A percentile compares a stretch with the other conserved stretches of the same genome.
These are phyloP conservation scores for Lophotis ruficrista DNA, from an alignment of 2,113 vertebrate species.

Conservation along the genomic window DNA sequence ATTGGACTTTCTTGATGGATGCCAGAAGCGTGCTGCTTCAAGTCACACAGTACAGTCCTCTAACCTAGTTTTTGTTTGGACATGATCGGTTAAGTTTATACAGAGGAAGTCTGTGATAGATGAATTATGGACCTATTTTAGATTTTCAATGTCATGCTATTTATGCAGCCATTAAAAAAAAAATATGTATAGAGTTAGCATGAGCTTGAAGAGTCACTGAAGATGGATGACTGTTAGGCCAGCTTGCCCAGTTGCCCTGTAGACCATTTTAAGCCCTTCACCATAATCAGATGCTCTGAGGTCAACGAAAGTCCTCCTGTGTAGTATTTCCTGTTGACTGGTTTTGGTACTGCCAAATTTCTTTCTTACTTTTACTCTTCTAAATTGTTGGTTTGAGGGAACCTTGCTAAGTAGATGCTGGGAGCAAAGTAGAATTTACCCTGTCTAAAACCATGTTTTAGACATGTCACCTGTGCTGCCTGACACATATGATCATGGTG, in stretches of 20 bases:
- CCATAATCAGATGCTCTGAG: not conserved
- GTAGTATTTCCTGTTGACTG: not conserved
- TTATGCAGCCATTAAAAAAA: not conserved
- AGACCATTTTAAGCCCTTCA: not conserved
- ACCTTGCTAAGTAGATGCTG: not conserved
- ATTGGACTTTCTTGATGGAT: not conserved
- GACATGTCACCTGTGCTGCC: not conserved
- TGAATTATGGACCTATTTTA: not conserved
- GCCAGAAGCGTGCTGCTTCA: not conserved
- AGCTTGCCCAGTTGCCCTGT: not conserved
- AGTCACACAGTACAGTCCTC: not conserved
- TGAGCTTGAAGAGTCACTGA: not conserved
- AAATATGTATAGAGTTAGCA: not conserved
- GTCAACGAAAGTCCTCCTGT: not conserved
- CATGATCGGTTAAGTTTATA: not conserved
- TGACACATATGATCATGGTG: not conserved
- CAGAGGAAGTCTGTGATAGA: not conserved
- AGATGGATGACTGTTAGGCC: not conserved
- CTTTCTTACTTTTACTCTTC: not conserved
- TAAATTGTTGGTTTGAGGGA: not conserved
- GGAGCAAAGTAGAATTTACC: not conserved
- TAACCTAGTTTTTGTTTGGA: not conserved
- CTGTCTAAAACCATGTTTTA: not conserved
- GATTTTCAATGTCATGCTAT: not conserved
- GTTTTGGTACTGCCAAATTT: not conserved